Percentiles rank a stretch among this genome's conserved stretches.
Evolutionary conservation across 1,140 invertebrate species (phyloP).

Genomic region (Galleria mellonella): DNA sequence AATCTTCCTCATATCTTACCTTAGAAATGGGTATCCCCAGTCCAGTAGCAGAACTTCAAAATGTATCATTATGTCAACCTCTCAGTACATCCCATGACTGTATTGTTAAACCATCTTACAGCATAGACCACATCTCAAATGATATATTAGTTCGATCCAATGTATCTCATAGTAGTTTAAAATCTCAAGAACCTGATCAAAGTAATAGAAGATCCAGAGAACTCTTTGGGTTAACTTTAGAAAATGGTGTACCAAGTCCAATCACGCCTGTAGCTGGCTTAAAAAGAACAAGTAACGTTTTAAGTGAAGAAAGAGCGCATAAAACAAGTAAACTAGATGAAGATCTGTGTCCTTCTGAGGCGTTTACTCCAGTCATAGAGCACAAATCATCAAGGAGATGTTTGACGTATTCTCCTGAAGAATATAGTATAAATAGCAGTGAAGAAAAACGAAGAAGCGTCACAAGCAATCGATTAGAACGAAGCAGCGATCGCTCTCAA

Average conservation of each 20-base stretch:
- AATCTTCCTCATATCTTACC: constrained; percentile 36
- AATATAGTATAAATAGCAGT: constrained; percentile 56
- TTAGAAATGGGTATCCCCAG: constrained; percentile 56
- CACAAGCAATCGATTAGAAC: constrained; percentile 52
- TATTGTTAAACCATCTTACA: background rate
- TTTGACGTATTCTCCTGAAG: constrained; percentile 62
- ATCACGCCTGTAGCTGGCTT: constrained; percentile 54
- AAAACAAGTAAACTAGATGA: constrained; percentile 63
- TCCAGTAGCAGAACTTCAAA: constrained; percentile 40
- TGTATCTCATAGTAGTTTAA: constrained; percentile 57
- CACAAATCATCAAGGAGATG: constrained; percentile 61
- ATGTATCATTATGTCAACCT: constrained; percentile 41
- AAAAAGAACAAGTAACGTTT: constrained; percentile 48
- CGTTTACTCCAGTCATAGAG: constrained; percentile 56
- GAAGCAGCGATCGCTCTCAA: constrained; percentile 45
- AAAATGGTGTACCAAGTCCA: constrained; percentile 63
- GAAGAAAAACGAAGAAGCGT: constrained; percentile 62
- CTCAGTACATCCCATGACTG: constrained; percentile 16
- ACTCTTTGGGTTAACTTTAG: constrained; percentile 53
- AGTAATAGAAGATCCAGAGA: constrained; percentile 47
- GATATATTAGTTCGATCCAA: constrained; percentile 36
- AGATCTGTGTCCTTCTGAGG: constrained; percentile 38
- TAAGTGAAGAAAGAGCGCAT: constrained; percentile 58
- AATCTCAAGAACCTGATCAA: constrained; percentile 22
- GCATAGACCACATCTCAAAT: background rate